Conservation (phyloP, 2,797 vertebrate genomes). For the Tapirus indicus region DNA sequence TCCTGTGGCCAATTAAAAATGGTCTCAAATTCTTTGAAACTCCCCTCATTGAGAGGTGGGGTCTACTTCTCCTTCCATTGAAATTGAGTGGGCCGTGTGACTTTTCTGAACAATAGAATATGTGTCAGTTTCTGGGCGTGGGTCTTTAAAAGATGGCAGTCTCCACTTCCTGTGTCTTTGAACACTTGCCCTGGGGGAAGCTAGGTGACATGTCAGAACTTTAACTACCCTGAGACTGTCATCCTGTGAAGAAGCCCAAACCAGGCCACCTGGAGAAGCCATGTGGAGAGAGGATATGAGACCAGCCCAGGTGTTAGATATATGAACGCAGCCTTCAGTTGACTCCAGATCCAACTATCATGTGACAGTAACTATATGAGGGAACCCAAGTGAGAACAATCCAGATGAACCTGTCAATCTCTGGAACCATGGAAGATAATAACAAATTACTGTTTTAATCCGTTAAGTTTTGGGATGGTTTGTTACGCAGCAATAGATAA, state of each 20-base stretch:
- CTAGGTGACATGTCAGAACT: neutral
- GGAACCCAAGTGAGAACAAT: neutral
- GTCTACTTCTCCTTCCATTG: neutral
- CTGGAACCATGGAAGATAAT: neutral
- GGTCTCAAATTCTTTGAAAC: neutral
- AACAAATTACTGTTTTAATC: neutral
- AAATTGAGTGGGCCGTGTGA: neutral
- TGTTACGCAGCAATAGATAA: neutral
- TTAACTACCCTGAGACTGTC: neutral
- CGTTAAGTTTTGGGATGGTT: neutral
- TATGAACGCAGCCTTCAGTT: neutral
- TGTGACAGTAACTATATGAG: neutral
- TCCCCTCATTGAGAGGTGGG: neutral
- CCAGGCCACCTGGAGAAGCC: neutral
- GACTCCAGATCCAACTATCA: neutral
- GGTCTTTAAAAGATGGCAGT: neutral
- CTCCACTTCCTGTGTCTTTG: neutral
- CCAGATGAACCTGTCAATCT: neutral
- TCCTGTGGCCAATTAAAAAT: neutral
- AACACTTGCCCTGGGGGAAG: conserved; percentile 1
- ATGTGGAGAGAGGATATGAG: neutral
- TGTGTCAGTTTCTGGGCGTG: neutral
- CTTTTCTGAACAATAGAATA: neutral
- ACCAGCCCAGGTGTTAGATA: neutral
- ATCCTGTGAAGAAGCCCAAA: neutral